Evolutionary conservation across 2,888 invertebrate species (phyloP).

Genomic region (Caenorhabditis parvicauda): DNA sequence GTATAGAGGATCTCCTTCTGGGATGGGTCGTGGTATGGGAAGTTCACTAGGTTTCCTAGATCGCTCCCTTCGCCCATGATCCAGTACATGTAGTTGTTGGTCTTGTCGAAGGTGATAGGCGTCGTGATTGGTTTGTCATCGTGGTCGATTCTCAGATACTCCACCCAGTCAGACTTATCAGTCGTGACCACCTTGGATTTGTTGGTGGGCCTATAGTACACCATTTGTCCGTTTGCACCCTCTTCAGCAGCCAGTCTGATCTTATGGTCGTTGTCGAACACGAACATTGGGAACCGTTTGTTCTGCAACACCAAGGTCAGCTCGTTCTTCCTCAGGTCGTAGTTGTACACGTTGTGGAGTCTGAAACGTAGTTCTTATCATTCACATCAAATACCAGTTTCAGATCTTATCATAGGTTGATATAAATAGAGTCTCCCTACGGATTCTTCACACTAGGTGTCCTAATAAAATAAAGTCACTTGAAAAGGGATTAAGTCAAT

Average conservation of each 20-base stretch:
- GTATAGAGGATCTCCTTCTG: slow-evolving; percentile 54
- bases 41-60: slow-evolving; percentile 53
- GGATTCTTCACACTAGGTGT: too few species aligned
- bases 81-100: slow-evolving; percentile 58
- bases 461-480: too few species aligned
- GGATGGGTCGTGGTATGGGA: slow-evolving; percentile 52
- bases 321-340: slow-evolving; percentile 54
- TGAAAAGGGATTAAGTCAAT: too few species aligned
- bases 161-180: slow-evolving; percentile 49
- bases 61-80: slow-evolving; percentile 55
- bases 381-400: not conserved
- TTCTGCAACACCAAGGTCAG: slow-evolving; percentile 46
- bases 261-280: slow-evolving; percentile 52
- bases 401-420: too few species aligned
- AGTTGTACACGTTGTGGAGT: slow-evolving; percentile 57
- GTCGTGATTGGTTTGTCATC: slow-evolving; percentile 58
- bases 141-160: slow-evolving; percentile 50
- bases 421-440: too few species aligned
- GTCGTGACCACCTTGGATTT: slow-evolving; percentile 30
- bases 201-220: slow-evolving; percentile 32
- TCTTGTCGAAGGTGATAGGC: slow-evolving; percentile 54
- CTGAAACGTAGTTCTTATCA: too few species aligned
- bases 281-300: slow-evolving; percentile 52
- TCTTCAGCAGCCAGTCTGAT: slow-evolving; percentile 56
- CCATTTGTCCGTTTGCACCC: slow-evolving; percentile 46